phyloP scores from a whole-genome alignment of 2,113 vertebrate species.

The Seriola dumerili region DNA sequence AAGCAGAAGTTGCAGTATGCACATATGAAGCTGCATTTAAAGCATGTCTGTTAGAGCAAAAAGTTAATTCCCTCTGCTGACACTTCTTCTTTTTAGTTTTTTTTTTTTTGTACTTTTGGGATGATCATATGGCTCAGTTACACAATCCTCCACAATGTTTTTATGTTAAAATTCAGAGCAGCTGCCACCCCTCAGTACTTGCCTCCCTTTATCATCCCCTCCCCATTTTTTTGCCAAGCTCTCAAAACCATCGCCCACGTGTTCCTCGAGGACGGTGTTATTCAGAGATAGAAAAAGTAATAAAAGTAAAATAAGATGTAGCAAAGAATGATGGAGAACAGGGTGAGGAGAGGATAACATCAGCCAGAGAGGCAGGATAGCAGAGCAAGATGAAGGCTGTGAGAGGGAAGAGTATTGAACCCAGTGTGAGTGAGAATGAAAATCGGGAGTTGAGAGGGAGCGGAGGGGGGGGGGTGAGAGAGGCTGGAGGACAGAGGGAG shows the following conservation, averaged over 20 bases:
- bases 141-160: conserved; percentile 14
- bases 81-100: background rate
- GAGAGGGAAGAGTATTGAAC: conserved; percentile 47
- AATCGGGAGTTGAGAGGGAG: conserved; percentile 42
- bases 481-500: conserved; percentile 65
- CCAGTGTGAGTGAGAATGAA: conserved; percentile 47
- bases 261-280: conserved; percentile 54
- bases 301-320: conserved; percentile 71
- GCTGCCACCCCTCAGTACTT: background rate
- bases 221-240: background rate
- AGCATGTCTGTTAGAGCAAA: background rate
- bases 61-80: background rate
- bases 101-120: background rate
- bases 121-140: background rate
- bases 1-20: background rate
- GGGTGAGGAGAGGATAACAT: conserved; percentile 59
- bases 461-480: conserved; percentile 24
- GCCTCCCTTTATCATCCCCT: background rate
- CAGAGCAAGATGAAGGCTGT: conserved; percentile 50
- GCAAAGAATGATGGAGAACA: conserved; percentile 62
- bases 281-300: conserved; percentile 61
- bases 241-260: conserved; percentile 39
- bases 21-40: background rate
- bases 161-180: conserved; percentile 25
- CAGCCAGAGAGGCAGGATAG: conserved; percentile 42